phyloP scores from a whole-genome alignment of 2,888 invertebrate species.

The Deroplatys truncata region DNA sequence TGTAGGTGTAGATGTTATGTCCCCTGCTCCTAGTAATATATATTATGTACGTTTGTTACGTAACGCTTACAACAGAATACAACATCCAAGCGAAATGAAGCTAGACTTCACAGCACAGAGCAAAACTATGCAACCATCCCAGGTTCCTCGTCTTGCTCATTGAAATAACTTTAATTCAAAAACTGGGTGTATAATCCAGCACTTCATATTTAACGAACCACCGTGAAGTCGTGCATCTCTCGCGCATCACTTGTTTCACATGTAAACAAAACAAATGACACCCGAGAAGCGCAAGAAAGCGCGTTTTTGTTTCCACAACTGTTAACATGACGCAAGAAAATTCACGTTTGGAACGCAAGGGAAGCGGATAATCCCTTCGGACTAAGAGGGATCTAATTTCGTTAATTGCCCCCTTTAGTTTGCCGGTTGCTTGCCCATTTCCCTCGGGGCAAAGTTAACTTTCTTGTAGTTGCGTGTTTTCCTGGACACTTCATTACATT shows the following conservation, averaged over 20 bases:
- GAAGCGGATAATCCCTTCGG: slow-evolving; percentile 24
- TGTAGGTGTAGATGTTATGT: too few relatives aligned
- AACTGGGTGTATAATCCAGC: too few relatives aligned
- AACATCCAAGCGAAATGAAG: too few relatives aligned
- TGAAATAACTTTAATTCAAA: too few relatives aligned
- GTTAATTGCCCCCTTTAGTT: slow-evolving; percentile 23
- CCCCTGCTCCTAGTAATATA: too few relatives aligned
- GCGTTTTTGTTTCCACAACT: neutral
- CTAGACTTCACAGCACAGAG: too few relatives aligned
- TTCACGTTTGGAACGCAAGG: neutral
- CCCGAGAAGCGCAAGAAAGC: neutral
- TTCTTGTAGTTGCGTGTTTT: neutral
- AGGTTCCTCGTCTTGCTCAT: too few relatives aligned
- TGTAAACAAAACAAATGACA: neutral
- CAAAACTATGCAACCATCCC: too few relatives aligned
- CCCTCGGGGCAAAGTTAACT: slow-evolving; percentile 7
- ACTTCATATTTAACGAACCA: neutral
- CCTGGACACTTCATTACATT: neutral
- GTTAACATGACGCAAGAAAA: neutral
- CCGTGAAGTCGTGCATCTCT: neutral
- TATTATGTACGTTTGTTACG: too few relatives aligned
- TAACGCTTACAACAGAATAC: too few relatives aligned
- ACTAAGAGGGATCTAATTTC: slow-evolving; percentile 28
- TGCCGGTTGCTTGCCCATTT: slow-evolving; percentile 15
- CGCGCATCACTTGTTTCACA: neutral